Conservation (phyloP, 37 sponge, comb jelly and placozoan species). For the Aplysina aerophoba region DNA sequence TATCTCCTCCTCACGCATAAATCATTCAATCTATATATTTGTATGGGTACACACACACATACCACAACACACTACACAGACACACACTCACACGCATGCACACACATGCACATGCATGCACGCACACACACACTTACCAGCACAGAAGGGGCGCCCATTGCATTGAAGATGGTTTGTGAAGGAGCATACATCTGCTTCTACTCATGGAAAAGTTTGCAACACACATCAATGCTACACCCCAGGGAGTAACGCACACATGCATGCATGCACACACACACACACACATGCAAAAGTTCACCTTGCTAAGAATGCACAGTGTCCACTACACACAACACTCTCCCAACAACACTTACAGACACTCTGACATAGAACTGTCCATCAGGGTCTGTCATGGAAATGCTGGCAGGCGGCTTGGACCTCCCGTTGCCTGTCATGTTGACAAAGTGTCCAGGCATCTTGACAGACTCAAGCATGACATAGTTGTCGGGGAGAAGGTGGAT, state of each 20-base stretch:
- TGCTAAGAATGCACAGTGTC: too few relatives aligned
- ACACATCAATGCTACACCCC: background rate
- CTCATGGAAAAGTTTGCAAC: background rate
- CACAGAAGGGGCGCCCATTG: conserved; percentile 63
- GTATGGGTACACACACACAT: too few relatives aligned
- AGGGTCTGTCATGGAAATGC: conserved; percentile 16
- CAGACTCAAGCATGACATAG: conserved; percentile 59
- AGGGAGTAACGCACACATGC: background rate
- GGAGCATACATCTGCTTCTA: conserved; percentile 49
- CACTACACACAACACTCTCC: too few relatives aligned
- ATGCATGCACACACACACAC: background rate
- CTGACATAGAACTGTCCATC: conserved; percentile 73
- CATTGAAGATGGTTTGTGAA: conserved; percentile 48
- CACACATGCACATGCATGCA: too few relatives aligned
- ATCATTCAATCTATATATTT: too few relatives aligned
- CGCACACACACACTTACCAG: conserved; percentile 52
- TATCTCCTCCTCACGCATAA: too few relatives aligned
- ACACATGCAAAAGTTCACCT: too few relatives aligned
- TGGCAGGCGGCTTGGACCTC: background rate
- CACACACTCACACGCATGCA: too few relatives aligned
- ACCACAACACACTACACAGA: too few relatives aligned
- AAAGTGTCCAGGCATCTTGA: conserved; percentile 35
- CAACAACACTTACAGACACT: conserved; percentile 42
- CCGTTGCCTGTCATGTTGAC: conserved; percentile 50
- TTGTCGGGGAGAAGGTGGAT: conserved; percentile 57